Percentiles rank a stretch among this genome's conserved stretches.
Evolutionary conservation across 1,140 invertebrate species (phyloP).

Genomic region (Caenorhabditis inopinata): DNA sequence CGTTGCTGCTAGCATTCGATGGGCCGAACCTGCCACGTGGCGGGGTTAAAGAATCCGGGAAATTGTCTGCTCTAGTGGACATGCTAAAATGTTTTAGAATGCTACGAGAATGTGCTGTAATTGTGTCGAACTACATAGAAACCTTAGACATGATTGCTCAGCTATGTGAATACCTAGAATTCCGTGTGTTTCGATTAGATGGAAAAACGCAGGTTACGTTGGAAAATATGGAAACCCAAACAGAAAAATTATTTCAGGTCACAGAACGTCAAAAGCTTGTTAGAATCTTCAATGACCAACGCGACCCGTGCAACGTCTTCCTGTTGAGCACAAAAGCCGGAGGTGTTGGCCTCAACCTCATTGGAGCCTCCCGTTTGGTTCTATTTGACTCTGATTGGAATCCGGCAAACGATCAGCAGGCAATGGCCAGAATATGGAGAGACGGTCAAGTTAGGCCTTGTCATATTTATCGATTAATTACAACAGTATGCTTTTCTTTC

Average conservation of each 20-base stretch:
- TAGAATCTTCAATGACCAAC: conserved; percentile 20
- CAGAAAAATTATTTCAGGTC: background rate
- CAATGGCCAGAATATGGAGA: conserved; percentile 46
- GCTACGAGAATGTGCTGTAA: conserved; percentile 30
- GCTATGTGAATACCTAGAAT: background rate
- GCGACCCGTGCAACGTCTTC: conserved; percentile 21
- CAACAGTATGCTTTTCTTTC: too few relatives aligned
- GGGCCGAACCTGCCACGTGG: background rate
- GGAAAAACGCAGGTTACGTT: background rate
- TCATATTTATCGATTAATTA: conserved; percentile 43
- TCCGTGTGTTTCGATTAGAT: conserved; percentile 30
- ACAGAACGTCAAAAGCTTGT: conserved; percentile 32
- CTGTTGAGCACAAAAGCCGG: conserved; percentile 43
- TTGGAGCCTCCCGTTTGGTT: conserved; percentile 42
- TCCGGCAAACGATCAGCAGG: conserved; percentile 44
- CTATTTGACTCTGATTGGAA: conserved; percentile 46
- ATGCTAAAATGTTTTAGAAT: conserved; percentile 38
- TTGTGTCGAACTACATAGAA: conserved; percentile 35
- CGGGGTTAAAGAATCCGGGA: conserved; percentile 11
- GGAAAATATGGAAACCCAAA: too few relatives aligned
- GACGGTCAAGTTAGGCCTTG: conserved; percentile 38
- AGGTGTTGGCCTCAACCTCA: conserved; percentile 43
- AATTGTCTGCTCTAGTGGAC: conserved; percentile 11
- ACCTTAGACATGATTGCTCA: conserved; percentile 40
- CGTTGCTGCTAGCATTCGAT: background rate